phyloP scores from a whole-genome alignment of 2,888 invertebrate genomes.

The Netelia virgata region DNA sequence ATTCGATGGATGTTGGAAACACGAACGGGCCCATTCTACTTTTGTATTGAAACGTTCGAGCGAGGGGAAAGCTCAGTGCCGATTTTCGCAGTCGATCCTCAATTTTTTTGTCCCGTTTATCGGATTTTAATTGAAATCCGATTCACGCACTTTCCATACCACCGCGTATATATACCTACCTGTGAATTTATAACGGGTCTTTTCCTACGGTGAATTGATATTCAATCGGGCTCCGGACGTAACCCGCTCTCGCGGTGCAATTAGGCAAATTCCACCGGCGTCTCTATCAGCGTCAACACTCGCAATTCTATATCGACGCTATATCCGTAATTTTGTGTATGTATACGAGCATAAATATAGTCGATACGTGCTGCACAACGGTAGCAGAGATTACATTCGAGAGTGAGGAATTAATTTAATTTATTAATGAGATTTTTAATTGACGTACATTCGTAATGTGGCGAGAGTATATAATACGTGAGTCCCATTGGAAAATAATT shows the following conservation, averaged over 20 bases:
- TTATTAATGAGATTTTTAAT: conserved; percentile 65
- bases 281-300: conserved; percentile 26
- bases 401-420: conserved; percentile 60
- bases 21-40: conserved; percentile 3
- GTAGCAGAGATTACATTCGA: conserved; percentile 46
- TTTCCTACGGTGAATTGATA: conserved; percentile 52
- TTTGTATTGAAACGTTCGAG: conserved; percentile 26
- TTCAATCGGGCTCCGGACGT: conserved; percentile 54
- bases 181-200: neutral
- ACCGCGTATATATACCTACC: conserved; percentile 1
- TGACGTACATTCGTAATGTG: conserved; percentile 51
- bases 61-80: conserved; percentile 14
- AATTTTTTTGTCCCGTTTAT: conserved; percentile 41
- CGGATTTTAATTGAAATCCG: conserved; percentile 59
- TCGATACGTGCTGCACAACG: neutral
- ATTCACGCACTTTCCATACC: conserved; percentile 43
- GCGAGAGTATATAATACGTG: conserved; percentile 32
- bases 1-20: neutral
- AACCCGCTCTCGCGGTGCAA: conserved; percentile 53
- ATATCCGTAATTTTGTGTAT: conserved; percentile 1
- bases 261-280: conserved; percentile 60
- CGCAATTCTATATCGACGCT: conserved; percentile 41
- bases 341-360: neutral
- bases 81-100: conserved; percentile 28
- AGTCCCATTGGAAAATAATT: conserved; percentile 57